Evolutionary conservation across 1,140 invertebrate species (phyloP), one percentile per base, ranked within the genome.

Genomic region (Intoshia linei): DNA sequence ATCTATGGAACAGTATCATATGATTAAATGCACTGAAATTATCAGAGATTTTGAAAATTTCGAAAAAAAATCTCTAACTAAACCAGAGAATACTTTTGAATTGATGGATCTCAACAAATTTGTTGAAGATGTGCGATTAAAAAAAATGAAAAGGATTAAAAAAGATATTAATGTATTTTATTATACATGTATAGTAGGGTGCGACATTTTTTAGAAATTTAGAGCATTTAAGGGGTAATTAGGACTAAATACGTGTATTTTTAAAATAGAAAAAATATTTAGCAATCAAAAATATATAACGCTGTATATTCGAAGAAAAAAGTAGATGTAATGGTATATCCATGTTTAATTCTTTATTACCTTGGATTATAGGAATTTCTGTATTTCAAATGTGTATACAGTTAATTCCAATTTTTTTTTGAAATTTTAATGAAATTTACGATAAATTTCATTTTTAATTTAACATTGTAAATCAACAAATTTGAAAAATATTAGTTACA

Each of bases 61-160:
- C 15, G 44, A 48, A 39, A 46, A 52, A 18, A 38, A 43, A 36
- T 49, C 52, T 7, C 38, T 51, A 27, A 50, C 45, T 22, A 42
- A 43, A 13, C 57, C 57, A 29, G 50, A 56, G 31, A 54, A 46
- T 3, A 53, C 48, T 30, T 49, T 55, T 37, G 49, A 55, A 30
- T 40, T 59, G 25, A 50, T 57, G 42, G 46, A 51, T 1, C 50
- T 59, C 50, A 45, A 48, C 3, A 35, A 42, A 1, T 57, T 54
- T 39, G 48, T 58, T 25, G 50, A 54, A 34, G 39, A 48, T 10
- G 52, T 51, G 34, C 42, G 53, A 23, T 51, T 45, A 4, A 41
- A 38, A 3, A 52, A 46, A 34, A 52, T 59, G 51, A 46, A 50
- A 4, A 42, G 45, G 23, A 40, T 59, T 15, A 50, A 49, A 23